phyloP scores from a whole-genome alignment of 2,797 vertebrate genomes.

The Sebastiscus tertius region DNA sequence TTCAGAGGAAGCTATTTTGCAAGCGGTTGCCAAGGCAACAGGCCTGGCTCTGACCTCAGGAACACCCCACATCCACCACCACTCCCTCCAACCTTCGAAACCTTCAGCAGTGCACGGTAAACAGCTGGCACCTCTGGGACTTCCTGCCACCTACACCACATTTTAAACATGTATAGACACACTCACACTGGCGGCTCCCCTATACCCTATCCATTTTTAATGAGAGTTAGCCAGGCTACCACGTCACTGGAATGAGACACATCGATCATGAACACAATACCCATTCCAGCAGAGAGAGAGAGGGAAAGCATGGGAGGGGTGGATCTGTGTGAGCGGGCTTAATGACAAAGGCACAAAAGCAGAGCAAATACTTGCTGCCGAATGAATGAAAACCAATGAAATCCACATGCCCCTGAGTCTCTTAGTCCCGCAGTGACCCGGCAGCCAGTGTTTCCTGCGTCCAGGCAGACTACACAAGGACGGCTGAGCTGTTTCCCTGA shows the following conservation, averaged over 20 bases:
- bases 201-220: constrained; percentile 90
- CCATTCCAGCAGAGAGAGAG: constrained; percentile 66
- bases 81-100: constrained; percentile 57
- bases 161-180: constrained; percentile 51
- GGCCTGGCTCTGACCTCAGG: constrained; percentile 78
- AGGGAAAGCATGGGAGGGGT: constrained; percentile 11
- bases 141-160: constrained; percentile 82
- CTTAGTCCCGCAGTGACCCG: constrained; percentile 35
- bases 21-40: constrained; percentile 78
- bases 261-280: constrained; percentile 88
- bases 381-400: constrained; percentile 59
- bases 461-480: constrained; percentile 22
- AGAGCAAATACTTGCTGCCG: constrained; percentile 63
- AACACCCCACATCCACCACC: constrained; percentile 63
- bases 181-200: constrained; percentile 26
- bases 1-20: constrained; percentile 65
- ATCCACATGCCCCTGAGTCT: constrained; percentile 28
- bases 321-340: constrained; percentile 19
- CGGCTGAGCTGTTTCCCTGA: constrained; percentile 5
- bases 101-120: constrained; percentile 72
- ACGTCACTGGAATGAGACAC: constrained; percentile 90
- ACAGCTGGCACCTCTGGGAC: constrained; percentile 84
- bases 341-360: constrained; percentile 67
- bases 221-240: constrained; percentile 88
- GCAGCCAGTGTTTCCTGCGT: constrained; percentile 36